Percentiles rank a stretch among this genome's conserved stretches.
Evolutionary conservation across 2,113 vertebrate genomes (phyloP).

Genomic region (Sturnira hondurensis): DNA sequence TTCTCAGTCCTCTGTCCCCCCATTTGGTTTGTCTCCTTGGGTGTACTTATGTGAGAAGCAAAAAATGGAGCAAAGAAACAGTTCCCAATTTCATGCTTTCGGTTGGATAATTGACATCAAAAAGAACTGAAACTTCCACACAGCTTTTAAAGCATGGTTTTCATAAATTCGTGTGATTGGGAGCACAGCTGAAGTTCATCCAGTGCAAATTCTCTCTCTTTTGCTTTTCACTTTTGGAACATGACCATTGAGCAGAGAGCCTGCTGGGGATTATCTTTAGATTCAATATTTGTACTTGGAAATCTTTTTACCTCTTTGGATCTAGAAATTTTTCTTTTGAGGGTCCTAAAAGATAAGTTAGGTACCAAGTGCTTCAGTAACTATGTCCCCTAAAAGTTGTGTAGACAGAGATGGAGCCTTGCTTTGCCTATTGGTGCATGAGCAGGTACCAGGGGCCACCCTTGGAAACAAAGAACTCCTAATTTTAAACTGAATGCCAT

Average conservation of each 20-base stretch:
- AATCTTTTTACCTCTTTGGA: neutral
- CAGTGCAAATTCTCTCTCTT: neutral
- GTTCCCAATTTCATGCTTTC: neutral
- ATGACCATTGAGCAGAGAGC: neutral
- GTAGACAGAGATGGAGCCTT: neutral
- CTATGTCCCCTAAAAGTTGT: neutral
- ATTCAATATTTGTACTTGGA: neutral
- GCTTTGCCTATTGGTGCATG: neutral
- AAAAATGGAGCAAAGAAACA: neutral
- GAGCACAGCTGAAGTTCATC: constrained; percentile 1
- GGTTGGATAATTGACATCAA: neutral
- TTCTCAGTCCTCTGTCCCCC: neutral
- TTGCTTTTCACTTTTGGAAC: neutral
- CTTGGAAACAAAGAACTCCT: neutral
- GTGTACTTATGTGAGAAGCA: neutral
- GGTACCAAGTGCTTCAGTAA: neutral
- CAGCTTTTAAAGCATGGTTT: neutral
- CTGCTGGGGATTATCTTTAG: neutral
- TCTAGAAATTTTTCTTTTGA: constrained; percentile 17
- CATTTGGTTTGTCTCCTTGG: neutral
- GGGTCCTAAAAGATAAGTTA: neutral
- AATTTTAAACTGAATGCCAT: neutral
- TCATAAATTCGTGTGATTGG: neutral
- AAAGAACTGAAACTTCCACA: neutral
- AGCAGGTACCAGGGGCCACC: neutral